These are phyloP conservation scores for Mus spicilegus DNA, from an alignment of 2,113 vertebrate genomes.

Conservation along the genomic window DNA sequence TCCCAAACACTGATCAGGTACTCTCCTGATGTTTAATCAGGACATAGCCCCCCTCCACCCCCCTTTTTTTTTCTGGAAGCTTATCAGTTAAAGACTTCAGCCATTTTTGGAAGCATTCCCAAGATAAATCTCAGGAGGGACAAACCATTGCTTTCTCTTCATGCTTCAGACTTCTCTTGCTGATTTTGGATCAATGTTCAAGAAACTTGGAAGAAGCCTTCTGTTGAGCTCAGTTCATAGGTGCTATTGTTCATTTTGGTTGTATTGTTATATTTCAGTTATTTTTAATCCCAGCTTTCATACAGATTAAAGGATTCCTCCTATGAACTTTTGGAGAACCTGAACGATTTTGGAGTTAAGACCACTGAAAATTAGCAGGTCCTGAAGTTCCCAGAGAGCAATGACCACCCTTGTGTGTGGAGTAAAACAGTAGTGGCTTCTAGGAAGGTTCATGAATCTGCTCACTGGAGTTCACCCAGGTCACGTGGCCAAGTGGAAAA, in stretches of 20 bases:
- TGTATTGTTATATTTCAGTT: slow-evolving; percentile 18
- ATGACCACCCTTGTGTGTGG: neutral
- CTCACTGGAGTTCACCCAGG: slow-evolving; percentile 67
- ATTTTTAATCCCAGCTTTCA: slow-evolving; percentile 51
- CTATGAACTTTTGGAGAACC: slow-evolving; percentile 45
- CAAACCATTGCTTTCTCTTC: slow-evolving; percentile 24
- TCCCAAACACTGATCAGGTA: slow-evolving; percentile 74
- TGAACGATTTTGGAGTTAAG: slow-evolving; percentile 41
- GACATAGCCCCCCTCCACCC: neutral
- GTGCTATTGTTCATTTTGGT: neutral
- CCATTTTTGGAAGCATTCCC: slow-evolving; percentile 45
- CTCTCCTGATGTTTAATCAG: slow-evolving; percentile 61
- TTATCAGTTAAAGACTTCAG: slow-evolving; percentile 72
- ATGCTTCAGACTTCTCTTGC: neutral
- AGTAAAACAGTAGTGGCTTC: neutral
- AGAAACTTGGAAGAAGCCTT: slow-evolving; percentile 33
- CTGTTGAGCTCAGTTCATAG: neutral
- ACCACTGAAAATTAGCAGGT: slow-evolving; percentile 3
- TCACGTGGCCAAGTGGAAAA: slow-evolving; percentile 74
- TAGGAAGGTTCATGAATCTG: slow-evolving; percentile 49
- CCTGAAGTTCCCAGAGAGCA: neutral
- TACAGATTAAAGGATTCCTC: slow-evolving; percentile 48
- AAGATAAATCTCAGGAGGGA: slow-evolving; percentile 39
- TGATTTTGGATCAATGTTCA: slow-evolving; percentile 43
- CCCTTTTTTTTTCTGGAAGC: neutral